A percentile compares a stretch with the other conserved stretches of the same genome.
Conservation (phyloP, 2,797 vertebrate genomes). For the Merluccius polli region DNA sequence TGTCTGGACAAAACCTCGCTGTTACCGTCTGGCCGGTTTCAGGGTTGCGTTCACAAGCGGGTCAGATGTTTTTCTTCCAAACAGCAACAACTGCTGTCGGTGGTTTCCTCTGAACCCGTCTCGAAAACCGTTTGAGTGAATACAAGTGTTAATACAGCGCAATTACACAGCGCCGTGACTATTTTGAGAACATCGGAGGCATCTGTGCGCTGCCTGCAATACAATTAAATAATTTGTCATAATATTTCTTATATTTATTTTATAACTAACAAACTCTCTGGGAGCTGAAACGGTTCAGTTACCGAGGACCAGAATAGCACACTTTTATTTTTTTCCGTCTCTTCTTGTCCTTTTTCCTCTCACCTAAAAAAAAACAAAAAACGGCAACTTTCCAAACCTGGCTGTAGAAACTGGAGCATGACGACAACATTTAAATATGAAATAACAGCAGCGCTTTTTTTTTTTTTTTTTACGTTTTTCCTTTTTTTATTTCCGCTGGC, state of each 20-base stretch:
- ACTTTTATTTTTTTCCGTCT: not conserved
- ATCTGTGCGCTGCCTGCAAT: not conserved
- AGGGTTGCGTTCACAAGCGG: slow-evolving; percentile 9
- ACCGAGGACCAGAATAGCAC: not conserved
- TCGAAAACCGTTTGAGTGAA: slow-evolving; percentile 3
- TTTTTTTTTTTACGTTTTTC: no score
- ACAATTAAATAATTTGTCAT: not conserved
- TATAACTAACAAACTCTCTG: not conserved
- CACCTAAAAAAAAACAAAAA: slow-evolving; percentile 55
- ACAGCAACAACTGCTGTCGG: no score
- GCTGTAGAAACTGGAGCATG: slow-evolving; percentile 71
- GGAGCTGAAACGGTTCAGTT: not conserved
- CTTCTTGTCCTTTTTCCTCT: slow-evolving; percentile 14
- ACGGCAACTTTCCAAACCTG: slow-evolving; percentile 62
- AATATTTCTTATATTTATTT: not conserved
- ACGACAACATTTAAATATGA: slow-evolving; percentile 79
- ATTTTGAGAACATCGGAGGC: not conserved
- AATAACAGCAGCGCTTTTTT: slow-evolving; percentile 67
- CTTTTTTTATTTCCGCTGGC: slow-evolving; percentile 14
- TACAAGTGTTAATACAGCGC: slow-evolving; percentile 7
- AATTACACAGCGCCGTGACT: not conserved
- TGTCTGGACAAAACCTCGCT: not conserved
- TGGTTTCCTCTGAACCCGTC: no score
- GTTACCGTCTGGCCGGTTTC: slow-evolving; percentile 2
- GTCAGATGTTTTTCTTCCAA: slow-evolving; percentile 1